phyloP scores from a whole-genome alignment of 2,888 invertebrate genomes.

The Anthophora plumipes region DNA sequence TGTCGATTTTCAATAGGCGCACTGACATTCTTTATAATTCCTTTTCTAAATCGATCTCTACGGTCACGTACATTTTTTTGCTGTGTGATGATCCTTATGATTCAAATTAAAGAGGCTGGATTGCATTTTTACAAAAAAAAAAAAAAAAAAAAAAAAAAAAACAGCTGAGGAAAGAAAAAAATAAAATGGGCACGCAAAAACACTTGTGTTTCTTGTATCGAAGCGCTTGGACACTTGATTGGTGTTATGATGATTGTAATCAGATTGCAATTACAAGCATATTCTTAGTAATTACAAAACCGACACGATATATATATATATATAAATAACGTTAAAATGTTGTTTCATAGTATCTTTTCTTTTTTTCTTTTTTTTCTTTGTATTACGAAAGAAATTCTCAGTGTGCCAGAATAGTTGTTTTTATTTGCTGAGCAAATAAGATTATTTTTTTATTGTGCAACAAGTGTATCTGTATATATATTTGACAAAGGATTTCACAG shows the following conservation, averaged over 20 bases:
- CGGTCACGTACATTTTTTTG: neutral
- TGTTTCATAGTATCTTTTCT: slow-evolving; percentile 29
- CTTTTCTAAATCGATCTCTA: neutral
- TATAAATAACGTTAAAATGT: slow-evolving; percentile 22
- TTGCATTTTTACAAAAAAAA: neutral
- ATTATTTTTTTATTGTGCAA: slow-evolving; percentile 12
- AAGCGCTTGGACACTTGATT: slow-evolving; percentile 70
- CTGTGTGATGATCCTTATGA: slow-evolving; percentile 51
- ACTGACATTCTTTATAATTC: slow-evolving; percentile 31
- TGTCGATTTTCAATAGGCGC: slow-evolving; percentile 45
- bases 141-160: neutral
- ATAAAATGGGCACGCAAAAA: neutral
- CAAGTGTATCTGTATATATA: slow-evolving; percentile 10
- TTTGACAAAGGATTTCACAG: neutral
- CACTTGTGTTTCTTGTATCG: slow-evolving; percentile 24
- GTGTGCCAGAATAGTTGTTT: slow-evolving; percentile 54
- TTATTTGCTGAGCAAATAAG: no score
- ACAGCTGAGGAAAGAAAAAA: no score
- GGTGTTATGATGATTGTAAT: slow-evolving; percentile 58
- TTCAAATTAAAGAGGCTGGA: slow-evolving; percentile 1
- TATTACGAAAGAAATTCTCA: slow-evolving; percentile 38
- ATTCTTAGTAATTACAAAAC: slow-evolving; percentile 67
- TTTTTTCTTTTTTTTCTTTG: neutral
- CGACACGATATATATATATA: slow-evolving; percentile 36
- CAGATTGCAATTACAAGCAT: slow-evolving; percentile 63